These are phyloP conservation scores for Nestor notabilis DNA, from an alignment of 2,113 vertebrate genomes.

Conservation along the genomic window DNA sequence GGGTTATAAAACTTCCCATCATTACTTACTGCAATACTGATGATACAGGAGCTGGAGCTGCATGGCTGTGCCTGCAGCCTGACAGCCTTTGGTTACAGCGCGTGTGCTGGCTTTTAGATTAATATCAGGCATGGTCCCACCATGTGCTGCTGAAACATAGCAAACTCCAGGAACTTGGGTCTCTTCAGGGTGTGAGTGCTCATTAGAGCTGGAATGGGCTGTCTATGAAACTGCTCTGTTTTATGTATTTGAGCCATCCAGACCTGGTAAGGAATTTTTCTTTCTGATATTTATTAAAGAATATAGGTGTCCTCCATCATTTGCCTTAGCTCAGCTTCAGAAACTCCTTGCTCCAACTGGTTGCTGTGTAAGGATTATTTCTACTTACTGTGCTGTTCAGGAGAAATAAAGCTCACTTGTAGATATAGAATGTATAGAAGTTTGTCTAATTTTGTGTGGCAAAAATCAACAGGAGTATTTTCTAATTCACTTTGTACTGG, in stretches of 20 bases:
- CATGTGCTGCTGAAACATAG: fast-evolving
- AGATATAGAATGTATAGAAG: background rate
- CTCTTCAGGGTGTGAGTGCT: background rate
- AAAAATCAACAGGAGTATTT: background rate
- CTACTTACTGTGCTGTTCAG: background rate
- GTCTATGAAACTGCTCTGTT: background rate
- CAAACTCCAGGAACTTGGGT: background rate
- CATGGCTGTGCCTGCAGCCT: background rate
- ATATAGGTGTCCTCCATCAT: background rate
- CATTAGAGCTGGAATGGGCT: background rate
- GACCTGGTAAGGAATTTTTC: background rate
- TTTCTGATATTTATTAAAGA: constrained; percentile 3
- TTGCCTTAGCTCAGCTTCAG: background rate
- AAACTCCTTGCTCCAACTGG: background rate
- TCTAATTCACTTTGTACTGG: background rate
- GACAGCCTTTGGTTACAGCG: background rate
- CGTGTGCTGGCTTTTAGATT: background rate
- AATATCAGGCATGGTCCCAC: background rate
- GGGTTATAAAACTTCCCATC: background rate
- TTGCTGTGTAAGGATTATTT: background rate
- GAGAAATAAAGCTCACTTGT: background rate
- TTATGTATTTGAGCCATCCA: background rate
- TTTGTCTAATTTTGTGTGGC: background rate
- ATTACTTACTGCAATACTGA: background rate
- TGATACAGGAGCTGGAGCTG: background rate